Percentiles rank a stretch among this genome's conserved stretches.
phyloP scores from a whole-genome alignment of 2,888 invertebrate genomes.

The Oligia strigilis region DNA sequence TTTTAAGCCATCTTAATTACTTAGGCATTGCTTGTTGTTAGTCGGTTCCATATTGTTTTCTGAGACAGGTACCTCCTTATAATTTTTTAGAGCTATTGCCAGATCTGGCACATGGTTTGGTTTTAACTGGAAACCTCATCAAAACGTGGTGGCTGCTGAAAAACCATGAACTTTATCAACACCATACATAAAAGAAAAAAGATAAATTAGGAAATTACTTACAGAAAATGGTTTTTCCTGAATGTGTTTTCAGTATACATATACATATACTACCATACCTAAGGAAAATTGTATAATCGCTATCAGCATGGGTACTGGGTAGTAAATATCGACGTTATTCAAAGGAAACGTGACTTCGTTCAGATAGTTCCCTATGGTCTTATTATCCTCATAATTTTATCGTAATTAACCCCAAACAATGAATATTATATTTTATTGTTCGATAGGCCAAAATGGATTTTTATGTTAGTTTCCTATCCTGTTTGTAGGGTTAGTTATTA shows the following conservation, averaged over 20 bases:
- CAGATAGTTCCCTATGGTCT: background rate
- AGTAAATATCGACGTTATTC: background rate
- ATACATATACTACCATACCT: too few relatives aligned
- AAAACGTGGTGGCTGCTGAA: too few relatives aligned
- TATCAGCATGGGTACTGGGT: background rate
- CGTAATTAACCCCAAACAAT: constrained; percentile 14
- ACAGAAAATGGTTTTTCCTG: too few relatives aligned
- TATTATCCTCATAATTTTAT: constrained; percentile 29
- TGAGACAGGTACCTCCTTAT: too few relatives aligned
- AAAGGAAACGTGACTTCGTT: background rate
- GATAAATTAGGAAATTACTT: background rate
- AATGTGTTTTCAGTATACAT: too few relatives aligned
- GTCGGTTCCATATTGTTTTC: too few relatives aligned
- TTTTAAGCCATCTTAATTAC: background rate
- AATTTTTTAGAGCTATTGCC: too few relatives aligned
- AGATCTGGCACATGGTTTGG: background rate
- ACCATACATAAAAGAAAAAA: too few relatives aligned
- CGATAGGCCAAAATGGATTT: too few relatives aligned
- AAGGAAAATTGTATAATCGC: background rate
- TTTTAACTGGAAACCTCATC: background rate
- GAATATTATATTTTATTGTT: background rate
- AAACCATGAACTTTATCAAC: too few relatives aligned
- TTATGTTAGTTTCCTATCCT: too few relatives aligned
- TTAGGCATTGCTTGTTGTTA: background rate
- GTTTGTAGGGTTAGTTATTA: too few relatives aligned